Evolutionary conservation across 2,797 vertebrate genomes (phyloP).

Genomic region (Chelmon rostratus): DNA sequence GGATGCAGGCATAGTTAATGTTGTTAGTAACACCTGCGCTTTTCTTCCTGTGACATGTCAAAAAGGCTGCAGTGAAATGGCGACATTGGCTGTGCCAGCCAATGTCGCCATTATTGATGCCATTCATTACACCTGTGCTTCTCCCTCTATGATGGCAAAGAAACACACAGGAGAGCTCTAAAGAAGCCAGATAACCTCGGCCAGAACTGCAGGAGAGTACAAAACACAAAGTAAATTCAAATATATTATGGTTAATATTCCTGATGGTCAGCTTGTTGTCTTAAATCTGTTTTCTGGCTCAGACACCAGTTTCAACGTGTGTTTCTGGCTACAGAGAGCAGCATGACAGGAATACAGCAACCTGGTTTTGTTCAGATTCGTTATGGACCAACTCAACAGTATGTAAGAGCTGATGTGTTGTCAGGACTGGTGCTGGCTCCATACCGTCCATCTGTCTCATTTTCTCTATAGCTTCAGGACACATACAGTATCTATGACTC

Average conservation of each 20-base stretch:
- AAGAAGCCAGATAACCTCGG: neutral
- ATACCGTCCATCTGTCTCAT: slow-evolving; percentile 43
- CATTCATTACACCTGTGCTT: neutral
- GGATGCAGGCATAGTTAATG: no score
- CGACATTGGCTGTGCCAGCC: neutral
- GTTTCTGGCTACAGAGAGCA: no score
- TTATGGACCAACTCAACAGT: slow-evolving; percentile 40
- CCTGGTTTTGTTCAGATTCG: slow-evolving; percentile 10
- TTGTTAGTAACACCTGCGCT: neutral
- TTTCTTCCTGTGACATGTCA: neutral
- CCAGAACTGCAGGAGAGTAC: no score
- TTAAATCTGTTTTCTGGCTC: slow-evolving; percentile 1
- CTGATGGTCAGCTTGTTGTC: neutral
- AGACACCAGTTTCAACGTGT: no score
- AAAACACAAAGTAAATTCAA: no score
- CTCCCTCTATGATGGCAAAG: no score
- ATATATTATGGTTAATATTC: no score
- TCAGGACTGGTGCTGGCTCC: slow-evolving; percentile 30
- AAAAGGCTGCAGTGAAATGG: neutral
- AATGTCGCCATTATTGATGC: neutral
- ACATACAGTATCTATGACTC: slow-evolving; percentile 37
- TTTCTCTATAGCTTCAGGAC: slow-evolving; percentile 29
- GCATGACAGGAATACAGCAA: slow-evolving; percentile 34
- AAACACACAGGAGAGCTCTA: neutral
- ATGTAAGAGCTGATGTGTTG: slow-evolving; percentile 47